Conservation (phyloP, 2,113 vertebrate genomes). For the Choloepus hoffmanni region DNA sequence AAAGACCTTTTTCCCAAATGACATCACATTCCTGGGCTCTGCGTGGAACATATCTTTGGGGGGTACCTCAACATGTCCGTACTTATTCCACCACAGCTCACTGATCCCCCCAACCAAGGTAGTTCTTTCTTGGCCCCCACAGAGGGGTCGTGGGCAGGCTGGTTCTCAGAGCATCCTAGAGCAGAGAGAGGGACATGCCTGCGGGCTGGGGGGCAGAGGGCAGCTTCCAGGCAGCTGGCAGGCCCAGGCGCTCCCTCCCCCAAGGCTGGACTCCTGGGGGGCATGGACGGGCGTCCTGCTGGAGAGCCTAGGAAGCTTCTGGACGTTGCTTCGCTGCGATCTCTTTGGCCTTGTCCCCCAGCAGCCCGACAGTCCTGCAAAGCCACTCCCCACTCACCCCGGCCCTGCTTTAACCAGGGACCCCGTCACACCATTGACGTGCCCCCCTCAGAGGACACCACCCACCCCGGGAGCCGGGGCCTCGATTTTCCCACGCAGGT, state of each 20-base stretch:
- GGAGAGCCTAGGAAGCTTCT: background rate
- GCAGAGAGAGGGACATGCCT: too few relatives aligned
- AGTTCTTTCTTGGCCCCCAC: background rate
- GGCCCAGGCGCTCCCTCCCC: background rate
- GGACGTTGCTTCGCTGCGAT: background rate
- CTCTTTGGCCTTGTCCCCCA: background rate
- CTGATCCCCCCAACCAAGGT: accelerated
- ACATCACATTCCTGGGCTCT: background rate
- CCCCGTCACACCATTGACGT: accelerated
- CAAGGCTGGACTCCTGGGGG: background rate
- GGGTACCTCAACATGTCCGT: accelerated
- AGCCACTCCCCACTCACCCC: too few relatives aligned
- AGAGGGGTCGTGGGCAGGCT: background rate
- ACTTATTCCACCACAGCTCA: too few relatives aligned
- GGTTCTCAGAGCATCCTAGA: background rate
- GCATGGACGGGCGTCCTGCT: accelerated
- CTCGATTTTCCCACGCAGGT: background rate
- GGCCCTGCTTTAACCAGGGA: accelerated
- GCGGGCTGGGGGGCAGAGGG: background rate
- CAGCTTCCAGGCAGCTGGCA: too few relatives aligned
- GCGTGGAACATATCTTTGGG: accelerated
- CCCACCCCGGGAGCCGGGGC: accelerated
- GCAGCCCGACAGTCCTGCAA: background rate
- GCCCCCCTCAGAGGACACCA: accelerated
- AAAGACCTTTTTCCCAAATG: background rate